Conservation (phyloP, 2,797 vertebrate species). For the Sebastes itinus region DNA sequence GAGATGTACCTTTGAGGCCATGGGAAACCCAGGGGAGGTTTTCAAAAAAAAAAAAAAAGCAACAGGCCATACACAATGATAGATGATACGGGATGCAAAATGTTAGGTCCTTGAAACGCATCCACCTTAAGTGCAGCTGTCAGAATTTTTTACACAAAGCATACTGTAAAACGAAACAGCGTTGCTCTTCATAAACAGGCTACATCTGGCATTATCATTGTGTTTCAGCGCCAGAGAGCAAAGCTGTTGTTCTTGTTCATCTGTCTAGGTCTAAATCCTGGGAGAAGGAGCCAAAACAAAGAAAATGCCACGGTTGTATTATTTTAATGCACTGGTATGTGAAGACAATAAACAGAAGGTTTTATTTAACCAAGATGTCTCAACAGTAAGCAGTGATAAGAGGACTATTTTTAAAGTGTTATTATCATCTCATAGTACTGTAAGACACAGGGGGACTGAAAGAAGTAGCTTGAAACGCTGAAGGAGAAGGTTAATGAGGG, state of each 20-base stretch:
- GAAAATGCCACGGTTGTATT: conserved; percentile 4
- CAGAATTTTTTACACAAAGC: conserved; percentile 14
- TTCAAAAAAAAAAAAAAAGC: conserved; percentile 20
- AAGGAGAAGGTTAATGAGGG: conserved; percentile 61
- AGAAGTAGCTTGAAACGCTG: conserved; percentile 21
- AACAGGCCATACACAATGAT: conserved; percentile 66
- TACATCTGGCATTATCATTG: conserved; percentile 54
- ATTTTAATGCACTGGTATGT: conserved; percentile 3
- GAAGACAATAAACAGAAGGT: conserved; percentile 26
- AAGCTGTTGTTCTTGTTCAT: conserved; percentile 48
- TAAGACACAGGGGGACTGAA: background rate
- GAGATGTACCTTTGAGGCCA: conserved; percentile 79
- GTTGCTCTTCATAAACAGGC: conserved; percentile 32
- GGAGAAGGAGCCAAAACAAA: conserved; percentile 33
- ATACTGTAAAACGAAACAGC: conserved; percentile 30
- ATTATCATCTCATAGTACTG: conserved; percentile 15
- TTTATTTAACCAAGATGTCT: conserved; percentile 27
- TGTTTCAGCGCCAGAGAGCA: conserved; percentile 26
- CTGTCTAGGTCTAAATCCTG: conserved; percentile 40
- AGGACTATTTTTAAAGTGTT: conserved; percentile 41
- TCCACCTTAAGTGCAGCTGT: conserved; percentile 30
- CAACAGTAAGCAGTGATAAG: conserved; percentile 15
- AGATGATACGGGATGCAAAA: conserved; percentile 63
- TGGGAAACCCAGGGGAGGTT: conserved; percentile 79
- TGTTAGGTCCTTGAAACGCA: conserved; percentile 32